phyloP scores from a whole-genome alignment of 2,797 vertebrate species.

The Euphonia xanthogaster region DNA sequence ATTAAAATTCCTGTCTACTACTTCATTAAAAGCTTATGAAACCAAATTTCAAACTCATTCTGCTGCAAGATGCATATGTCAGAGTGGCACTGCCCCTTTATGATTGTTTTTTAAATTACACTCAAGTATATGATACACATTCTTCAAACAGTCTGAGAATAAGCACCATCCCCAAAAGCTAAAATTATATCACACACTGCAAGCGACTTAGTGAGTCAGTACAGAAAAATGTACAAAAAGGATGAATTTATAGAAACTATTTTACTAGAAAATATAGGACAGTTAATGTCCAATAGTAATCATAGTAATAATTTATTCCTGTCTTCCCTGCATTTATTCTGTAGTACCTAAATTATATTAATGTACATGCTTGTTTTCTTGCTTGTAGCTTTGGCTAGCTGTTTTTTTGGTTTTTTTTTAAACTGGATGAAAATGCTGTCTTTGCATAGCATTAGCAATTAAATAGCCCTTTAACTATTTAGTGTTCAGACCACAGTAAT shows the following conservation, averaged over 20 bases:
- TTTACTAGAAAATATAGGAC: background rate
- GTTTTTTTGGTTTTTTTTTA: background rate
- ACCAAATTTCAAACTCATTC: conserved; percentile 17
- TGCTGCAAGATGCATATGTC: background rate
- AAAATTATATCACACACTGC: background rate
- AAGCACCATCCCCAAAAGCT: background rate
- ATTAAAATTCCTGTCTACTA: conserved; percentile 26
- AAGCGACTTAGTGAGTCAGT: background rate
- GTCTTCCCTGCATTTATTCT: background rate
- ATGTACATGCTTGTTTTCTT: background rate
- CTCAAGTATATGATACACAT: background rate
- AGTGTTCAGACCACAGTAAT: background rate
- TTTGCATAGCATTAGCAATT: background rate
- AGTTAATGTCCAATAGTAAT: background rate
- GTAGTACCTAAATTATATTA: background rate
- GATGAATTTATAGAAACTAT: background rate
- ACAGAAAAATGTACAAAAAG: background rate
- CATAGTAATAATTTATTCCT: background rate
- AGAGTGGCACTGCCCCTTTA: conserved; percentile 13
- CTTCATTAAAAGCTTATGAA: conserved; percentile 37
- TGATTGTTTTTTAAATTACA: conserved; percentile 31
- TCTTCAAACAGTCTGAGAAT: background rate
- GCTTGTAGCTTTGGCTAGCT: background rate
- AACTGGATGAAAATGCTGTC: background rate
- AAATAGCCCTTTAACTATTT: background rate